These are phyloP conservation scores for Platalea minor DNA, from an alignment of 2,797 vertebrate genomes.

Conservation along the genomic window DNA sequence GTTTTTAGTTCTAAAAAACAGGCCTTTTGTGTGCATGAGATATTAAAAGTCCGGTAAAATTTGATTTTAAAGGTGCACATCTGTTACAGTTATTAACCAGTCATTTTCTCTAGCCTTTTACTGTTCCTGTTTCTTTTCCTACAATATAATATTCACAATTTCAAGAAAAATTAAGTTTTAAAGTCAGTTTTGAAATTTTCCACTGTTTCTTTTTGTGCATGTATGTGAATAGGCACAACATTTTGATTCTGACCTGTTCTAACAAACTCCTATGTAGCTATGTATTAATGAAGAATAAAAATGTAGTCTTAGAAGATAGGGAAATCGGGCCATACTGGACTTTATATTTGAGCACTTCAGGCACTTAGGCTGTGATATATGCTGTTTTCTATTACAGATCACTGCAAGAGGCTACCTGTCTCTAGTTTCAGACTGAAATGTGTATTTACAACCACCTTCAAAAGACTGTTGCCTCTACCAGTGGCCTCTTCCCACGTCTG, in stretches of 20 bases:
- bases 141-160: neutral
- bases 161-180: neutral
- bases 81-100: neutral
- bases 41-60: neutral
- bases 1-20: neutral
- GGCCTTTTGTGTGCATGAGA: neutral
- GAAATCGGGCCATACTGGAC: neutral
- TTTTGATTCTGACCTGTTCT: neutral
- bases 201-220: neutral
- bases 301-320: neutral
- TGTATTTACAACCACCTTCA: neutral
- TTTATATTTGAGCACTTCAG: neutral
- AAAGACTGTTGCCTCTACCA: neutral
- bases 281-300: neutral
- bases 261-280: neutral
- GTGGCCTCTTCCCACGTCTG: neutral
- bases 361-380: neutral
- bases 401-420: neutral
- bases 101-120: neutral
- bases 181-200: neutral
- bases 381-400: neutral
- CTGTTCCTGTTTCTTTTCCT: neutral
- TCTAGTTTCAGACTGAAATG: neutral
- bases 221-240: neutral
- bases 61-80: neutral